phyloP scores from a whole-genome alignment of 2,797 vertebrate species.

The Todus mexicanus region DNA sequence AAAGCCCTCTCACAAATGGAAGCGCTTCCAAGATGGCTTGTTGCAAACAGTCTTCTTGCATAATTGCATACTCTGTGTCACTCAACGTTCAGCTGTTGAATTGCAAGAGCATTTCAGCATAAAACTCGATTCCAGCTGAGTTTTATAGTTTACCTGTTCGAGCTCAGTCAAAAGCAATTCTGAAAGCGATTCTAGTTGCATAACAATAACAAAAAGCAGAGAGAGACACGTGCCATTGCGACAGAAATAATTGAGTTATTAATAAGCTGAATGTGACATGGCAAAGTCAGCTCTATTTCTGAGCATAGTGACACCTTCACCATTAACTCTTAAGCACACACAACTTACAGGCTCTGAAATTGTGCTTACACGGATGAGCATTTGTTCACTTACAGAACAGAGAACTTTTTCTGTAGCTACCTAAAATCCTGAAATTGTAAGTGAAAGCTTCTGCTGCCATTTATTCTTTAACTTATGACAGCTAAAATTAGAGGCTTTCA shows the following conservation, averaged over 20 bases:
- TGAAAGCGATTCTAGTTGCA: constrained; percentile 22
- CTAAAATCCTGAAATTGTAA: constrained; percentile 36
- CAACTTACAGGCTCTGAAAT: not conserved
- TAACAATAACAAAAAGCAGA: constrained; percentile 33
- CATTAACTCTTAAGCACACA: not conserved
- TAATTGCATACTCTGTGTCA: constrained; percentile 49
- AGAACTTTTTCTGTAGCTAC: not conserved
- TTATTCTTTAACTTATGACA: constrained; percentile 52
- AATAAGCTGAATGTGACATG: constrained; percentile 36
- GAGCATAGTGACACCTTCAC: constrained; percentile 5
- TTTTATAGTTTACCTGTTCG: constrained; percentile 36
- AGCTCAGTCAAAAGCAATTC: not conserved
- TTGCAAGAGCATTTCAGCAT: constrained; percentile 25
- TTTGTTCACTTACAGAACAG: not conserved
- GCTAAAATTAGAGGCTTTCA: constrained; percentile 59
- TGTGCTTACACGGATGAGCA: not conserved
- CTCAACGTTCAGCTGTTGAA: constrained; percentile 16
- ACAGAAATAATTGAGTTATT: constrained; percentile 47
- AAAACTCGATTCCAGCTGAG: not conserved
- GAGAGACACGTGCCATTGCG: constrained; percentile 3
- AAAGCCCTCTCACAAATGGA: constrained; percentile 33
- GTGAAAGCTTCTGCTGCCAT: constrained; percentile 34
- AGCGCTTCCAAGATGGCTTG: constrained; percentile 51
- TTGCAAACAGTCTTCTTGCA: constrained; percentile 41
- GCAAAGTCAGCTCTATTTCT: constrained; percentile 5